These are phyloP conservation scores for Stichodactyla mertensii DNA, from an alignment of 64 coral and sea anemone genomes.

Conservation along the genomic window DNA sequence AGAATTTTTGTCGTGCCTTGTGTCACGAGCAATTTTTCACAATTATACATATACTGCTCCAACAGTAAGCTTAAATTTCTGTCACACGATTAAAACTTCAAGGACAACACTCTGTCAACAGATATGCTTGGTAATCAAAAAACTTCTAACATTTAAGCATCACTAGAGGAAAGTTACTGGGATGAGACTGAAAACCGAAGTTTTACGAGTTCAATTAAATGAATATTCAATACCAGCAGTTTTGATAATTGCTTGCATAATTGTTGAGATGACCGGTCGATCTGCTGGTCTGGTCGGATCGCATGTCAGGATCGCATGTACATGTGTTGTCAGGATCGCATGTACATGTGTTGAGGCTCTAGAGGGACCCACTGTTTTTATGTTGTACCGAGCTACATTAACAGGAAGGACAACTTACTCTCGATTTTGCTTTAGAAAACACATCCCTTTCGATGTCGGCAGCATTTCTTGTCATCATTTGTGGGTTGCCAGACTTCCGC, in stretches of 20 bases:
- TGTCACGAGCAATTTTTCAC: too few species aligned
- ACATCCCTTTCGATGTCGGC: slow-evolving; percentile 44
- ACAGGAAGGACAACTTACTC: background rate
- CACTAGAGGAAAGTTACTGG: too few species aligned
- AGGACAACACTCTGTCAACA: too few species aligned
- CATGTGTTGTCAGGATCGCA: background rate
- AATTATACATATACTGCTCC: too few species aligned
- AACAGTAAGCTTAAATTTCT: too few species aligned
- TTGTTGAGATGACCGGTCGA: background rate
- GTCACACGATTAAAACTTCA: too few species aligned
- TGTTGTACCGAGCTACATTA: background rate
- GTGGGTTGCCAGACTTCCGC: slow-evolving; percentile 39
- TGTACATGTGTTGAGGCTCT: background rate
- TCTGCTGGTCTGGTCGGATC: background rate
- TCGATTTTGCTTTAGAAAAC: slow-evolving; percentile 40
- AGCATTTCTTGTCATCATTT: slow-evolving; percentile 54
- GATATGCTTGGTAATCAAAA: too few species aligned
- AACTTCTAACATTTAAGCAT: too few species aligned
- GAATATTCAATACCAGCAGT: background rate
- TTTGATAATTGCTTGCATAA: background rate
- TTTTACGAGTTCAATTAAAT: too few species aligned
- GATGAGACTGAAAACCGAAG: too few species aligned
- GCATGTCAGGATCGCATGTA: background rate
- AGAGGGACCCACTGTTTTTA: background rate
- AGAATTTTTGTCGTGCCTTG: too few species aligned